Evolutionary conservation across 2,888 invertebrate species (phyloP).

Genomic region (Arenicola marina): DNA sequence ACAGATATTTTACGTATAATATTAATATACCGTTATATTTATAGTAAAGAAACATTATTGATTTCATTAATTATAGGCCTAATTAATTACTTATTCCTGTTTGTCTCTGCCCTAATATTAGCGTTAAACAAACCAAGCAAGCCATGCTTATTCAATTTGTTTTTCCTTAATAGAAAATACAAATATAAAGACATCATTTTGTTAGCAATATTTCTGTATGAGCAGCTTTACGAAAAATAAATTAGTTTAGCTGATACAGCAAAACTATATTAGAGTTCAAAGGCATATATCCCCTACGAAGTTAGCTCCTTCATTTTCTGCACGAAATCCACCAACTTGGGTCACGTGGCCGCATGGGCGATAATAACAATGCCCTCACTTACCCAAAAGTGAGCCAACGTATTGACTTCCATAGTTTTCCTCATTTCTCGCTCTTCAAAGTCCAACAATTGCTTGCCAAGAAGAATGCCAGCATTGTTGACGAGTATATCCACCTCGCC

Average conservation of each 20-base stretch:
- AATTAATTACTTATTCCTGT: neutral
- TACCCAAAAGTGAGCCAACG: conserved; percentile 56
- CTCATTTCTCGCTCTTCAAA: conserved; percentile 35
- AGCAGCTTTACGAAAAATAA: too few species aligned
- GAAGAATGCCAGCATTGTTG: conserved; percentile 54
- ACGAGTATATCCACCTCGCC: conserved; percentile 55
- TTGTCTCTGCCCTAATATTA: too few species aligned
- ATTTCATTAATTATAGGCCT: neutral
- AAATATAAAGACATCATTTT: neutral
- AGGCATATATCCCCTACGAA: too few species aligned
- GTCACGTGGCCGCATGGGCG: too few species aligned
- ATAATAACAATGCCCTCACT: too few species aligned
- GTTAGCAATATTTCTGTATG: neutral
- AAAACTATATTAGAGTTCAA: neutral
- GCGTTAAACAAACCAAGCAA: neutral
- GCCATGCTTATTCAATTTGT: neutral
- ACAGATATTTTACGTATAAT: neutral
- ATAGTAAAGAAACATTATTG: neutral
- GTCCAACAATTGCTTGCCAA: conserved; percentile 29
- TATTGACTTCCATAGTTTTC: conserved; percentile 51
- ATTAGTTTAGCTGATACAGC: neutral
- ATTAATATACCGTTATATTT: neutral
- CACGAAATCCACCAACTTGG: too few species aligned
- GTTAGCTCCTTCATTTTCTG: too few species aligned
- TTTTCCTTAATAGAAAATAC: neutral